Evolutionary conservation across 2,113 vertebrate genomes (phyloP).

Genomic region (Phaetusa simplex): DNA sequence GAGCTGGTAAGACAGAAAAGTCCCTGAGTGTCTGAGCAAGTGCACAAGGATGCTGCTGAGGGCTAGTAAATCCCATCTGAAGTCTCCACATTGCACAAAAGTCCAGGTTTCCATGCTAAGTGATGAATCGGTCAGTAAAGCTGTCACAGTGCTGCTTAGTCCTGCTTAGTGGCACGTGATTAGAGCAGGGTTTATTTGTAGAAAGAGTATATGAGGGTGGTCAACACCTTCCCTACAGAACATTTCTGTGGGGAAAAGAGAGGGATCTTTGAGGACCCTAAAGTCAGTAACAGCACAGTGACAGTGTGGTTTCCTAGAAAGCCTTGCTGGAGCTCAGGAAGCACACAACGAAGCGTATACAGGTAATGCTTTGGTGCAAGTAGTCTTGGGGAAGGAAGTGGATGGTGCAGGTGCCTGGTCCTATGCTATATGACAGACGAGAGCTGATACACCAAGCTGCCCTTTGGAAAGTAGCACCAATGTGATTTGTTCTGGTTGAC

Average conservation of each 20-base stretch:
- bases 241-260: not conserved
- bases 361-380: not conserved
- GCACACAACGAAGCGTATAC: fast-evolving
- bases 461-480: not conserved
- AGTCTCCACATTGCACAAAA: not conserved
- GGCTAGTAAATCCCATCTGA: not conserved
- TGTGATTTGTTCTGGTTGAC: not conserved
- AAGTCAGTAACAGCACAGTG: not conserved
- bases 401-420: not conserved
- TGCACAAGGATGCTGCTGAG: not conserved
- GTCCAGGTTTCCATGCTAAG: not conserved
- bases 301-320: not conserved
- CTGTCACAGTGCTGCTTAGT: not conserved
- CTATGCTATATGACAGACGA: not conserved
- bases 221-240: not conserved
- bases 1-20: not conserved
- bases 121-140: not conserved
- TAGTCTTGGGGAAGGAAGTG: not conserved
- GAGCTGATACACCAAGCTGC: not conserved
- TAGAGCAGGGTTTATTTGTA: not conserved
- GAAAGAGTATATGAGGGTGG: too few species aligned
- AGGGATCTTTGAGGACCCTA: not conserved
- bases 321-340: not conserved
- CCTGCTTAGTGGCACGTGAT: fast-evolving
- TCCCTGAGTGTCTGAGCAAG: not conserved